These are phyloP conservation scores for Salvelinus sp. DNA, from an alignment of 2,113 vertebrate genomes.

Conservation along the genomic window DNA sequence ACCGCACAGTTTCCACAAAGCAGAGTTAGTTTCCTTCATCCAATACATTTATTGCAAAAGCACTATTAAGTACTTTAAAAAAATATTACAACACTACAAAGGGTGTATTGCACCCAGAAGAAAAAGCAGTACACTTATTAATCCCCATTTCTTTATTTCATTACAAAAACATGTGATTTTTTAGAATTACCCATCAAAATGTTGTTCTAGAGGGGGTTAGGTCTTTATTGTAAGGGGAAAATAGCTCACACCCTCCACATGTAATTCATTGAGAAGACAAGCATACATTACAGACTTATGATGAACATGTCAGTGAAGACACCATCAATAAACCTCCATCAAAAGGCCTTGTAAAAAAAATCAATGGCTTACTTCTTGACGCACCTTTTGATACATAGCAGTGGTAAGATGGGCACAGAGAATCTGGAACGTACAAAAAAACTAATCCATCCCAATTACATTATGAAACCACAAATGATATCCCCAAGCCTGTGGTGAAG, in stretches of 20 bases:
- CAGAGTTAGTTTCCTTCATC: not conserved
- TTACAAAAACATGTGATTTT: constrained; percentile 62
- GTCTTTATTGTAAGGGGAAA: constrained; percentile 38
- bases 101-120: constrained; percentile 3
- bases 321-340: constrained; percentile 1
- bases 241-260: not conserved
- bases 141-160: constrained; percentile 59
- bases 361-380: not conserved
- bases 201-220: constrained; percentile 9
- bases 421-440: constrained; percentile 62
- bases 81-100: not conserved
- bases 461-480: not conserved
- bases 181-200: constrained; percentile 37
- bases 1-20: not conserved
- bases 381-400: not conserved
- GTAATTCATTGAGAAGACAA: constrained; percentile 7
- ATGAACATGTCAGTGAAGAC: constrained; percentile 36
- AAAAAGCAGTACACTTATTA: not conserved
- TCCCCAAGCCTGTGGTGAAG: not conserved
- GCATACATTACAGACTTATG: constrained; percentile 23
- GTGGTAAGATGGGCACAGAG: constrained; percentile 29
- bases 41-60: not conserved
- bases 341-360: not conserved
- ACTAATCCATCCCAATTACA: constrained; percentile 33
- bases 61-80: not conserved